These are phyloP conservation scores for Leptestheria dahalacensis DNA, from an alignment of 1,140 invertebrate species.

Conservation along the genomic window DNA sequence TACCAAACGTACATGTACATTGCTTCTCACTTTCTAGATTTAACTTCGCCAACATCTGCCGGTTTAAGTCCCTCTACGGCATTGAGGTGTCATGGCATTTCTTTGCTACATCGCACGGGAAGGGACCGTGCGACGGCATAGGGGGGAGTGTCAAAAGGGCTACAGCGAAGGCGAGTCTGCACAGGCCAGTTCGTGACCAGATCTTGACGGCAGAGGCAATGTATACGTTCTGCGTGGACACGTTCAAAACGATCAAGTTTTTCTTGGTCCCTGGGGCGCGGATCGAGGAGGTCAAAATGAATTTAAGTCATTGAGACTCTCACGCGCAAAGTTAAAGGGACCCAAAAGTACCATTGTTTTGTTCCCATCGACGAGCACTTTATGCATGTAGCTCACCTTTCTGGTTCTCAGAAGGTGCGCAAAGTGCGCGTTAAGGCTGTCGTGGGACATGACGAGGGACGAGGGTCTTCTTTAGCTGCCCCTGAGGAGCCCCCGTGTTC, in stretches of 20 bases:
- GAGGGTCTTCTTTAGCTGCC: background rate
- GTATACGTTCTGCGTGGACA: background rate
- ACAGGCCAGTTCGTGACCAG: background rate
- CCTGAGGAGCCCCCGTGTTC: too few species aligned
- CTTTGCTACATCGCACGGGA: slow-evolving; percentile 25
- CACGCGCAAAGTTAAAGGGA: background rate
- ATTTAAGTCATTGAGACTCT: background rate
- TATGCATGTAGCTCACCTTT: background rate
- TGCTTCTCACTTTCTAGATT: background rate
- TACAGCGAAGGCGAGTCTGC: slow-evolving; percentile 16
- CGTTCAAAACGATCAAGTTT: background rate
- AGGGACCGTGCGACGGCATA: slow-evolving; percentile 29
- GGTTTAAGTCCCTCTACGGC: background rate
- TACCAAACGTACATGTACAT: background rate
- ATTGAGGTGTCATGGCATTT: slow-evolving; percentile 20
- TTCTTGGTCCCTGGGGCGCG: background rate
- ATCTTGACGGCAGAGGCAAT: background rate
- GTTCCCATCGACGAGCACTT: background rate
- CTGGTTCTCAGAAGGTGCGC: background rate
- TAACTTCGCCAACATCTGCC: background rate
- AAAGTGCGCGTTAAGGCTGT: background rate
- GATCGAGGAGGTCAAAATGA: background rate
- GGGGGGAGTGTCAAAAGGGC: slow-evolving; percentile 23
- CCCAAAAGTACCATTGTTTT: background rate
- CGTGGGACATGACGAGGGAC: background rate